Percentiles rank a stretch among this genome's conserved stretches.
Evolutionary conservation across 1,140 invertebrate species (phyloP).

Genomic region (Drosophila kanapiae): DNA sequence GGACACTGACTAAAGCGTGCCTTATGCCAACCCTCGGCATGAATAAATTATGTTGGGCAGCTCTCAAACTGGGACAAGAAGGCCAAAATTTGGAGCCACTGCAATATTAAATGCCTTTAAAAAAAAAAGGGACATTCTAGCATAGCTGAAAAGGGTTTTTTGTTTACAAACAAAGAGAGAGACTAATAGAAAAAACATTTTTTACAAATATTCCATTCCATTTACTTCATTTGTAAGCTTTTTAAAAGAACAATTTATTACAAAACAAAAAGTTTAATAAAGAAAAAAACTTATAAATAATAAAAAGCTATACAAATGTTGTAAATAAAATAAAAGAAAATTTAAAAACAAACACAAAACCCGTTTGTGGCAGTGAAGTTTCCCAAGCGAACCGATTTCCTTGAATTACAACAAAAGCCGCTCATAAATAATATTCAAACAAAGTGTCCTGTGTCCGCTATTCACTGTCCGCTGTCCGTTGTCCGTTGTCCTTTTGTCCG

Average conservation of each 20-base stretch:
- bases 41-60: conserved; percentile 66
- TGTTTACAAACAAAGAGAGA: too few species aligned
- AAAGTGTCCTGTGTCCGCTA: conserved; percentile 64
- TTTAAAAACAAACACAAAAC: background rate
- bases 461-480: conserved; percentile 53
- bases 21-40: conserved; percentile 26
- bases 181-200: too few species aligned
- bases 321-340: too few species aligned
- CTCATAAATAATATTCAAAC: conserved; percentile 80
- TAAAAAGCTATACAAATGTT: background rate
- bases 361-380: conserved; percentile 10
- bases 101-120: background rate
- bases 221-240: too few species aligned
- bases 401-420: conserved; percentile 80
- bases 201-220: too few species aligned
- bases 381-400: conserved; percentile 64
- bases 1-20: conserved; percentile 37
- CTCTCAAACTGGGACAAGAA: too few species aligned
- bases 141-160: too few species aligned
- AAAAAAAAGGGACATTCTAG: too few species aligned
- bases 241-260: too few species aligned
- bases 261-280: too few species aligned
- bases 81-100: background rate
- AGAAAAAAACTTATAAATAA: too few species aligned
- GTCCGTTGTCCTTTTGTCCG: conserved; percentile 24